These are phyloP conservation scores for Rhinogobio ventralis DNA, from an alignment of 2,797 vertebrate genomes.

Conservation along the genomic window DNA sequence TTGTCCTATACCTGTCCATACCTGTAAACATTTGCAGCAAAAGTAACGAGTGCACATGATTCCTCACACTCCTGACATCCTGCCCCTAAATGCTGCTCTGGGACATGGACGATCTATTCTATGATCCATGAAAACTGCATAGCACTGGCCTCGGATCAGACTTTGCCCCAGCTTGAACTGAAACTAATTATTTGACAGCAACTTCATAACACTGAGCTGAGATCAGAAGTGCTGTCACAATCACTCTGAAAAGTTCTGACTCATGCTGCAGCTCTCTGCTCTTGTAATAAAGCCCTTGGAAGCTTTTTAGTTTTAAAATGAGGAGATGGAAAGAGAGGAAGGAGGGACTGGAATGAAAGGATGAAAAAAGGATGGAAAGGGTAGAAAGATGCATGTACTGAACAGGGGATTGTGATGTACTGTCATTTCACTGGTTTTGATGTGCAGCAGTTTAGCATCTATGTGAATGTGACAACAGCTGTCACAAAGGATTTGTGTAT, in stretches of 20 bases:
- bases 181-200: not conserved
- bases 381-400: not conserved
- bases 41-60: slow-evolving; percentile 5
- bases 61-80: not conserved
- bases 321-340: slow-evolving; percentile 30
- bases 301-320: slow-evolving; percentile 34
- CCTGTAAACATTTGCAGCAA: not conserved
- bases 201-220: slow-evolving; percentile 17
- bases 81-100: not conserved
- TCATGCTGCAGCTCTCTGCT: not conserved
- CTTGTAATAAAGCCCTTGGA: slow-evolving; percentile 36
- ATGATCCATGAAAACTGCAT: not conserved
- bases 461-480: slow-evolving; percentile 30
- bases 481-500: slow-evolving; percentile 4
- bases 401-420: slow-evolving; percentile 17
- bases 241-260: slow-evolving; percentile 16
- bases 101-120: not conserved
- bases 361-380: not conserved
- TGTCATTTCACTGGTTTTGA: slow-evolving; percentile 26
- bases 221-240: slow-evolving; percentile 18
- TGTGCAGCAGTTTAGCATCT: slow-evolving; percentile 6
- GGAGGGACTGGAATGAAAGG: slow-evolving; percentile 25
- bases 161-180: not conserved
- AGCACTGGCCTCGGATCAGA: slow-evolving; percentile 8
- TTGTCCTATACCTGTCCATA: not conserved